phyloP scores from a whole-genome alignment of 2,113 vertebrate species.

The Cololabis saira region DNA sequence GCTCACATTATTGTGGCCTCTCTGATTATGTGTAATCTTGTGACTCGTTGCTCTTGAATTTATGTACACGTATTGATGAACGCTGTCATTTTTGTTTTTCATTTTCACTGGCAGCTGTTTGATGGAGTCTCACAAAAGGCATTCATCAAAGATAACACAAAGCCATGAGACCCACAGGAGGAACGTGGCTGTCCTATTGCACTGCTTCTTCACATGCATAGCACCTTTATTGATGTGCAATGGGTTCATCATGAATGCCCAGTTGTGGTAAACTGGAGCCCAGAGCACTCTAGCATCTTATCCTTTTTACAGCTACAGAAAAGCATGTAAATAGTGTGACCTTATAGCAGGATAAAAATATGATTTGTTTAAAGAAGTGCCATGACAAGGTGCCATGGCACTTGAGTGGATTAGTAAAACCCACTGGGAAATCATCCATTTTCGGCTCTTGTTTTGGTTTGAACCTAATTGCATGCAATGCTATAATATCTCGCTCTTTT shows the following conservation, averaged over 20 bases:
- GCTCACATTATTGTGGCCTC: conserved; percentile 20
- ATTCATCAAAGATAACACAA: conserved; percentile 39
- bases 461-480: conserved; percentile 64
- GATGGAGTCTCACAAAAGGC: conserved; percentile 32
- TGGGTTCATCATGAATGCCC: conserved; percentile 42
- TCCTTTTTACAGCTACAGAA: conserved; percentile 50
- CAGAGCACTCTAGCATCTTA: conserved; percentile 41
- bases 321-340: conserved; percentile 61
- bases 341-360: conserved; percentile 68
- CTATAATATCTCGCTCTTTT: conserved; percentile 56
- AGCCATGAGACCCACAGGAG: conserved; percentile 26
- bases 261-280: conserved; percentile 36
- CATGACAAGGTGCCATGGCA: conserved; percentile 71
- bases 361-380: conserved; percentile 74
- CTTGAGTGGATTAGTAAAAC: conserved; percentile 72
- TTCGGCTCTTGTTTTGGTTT: conserved; percentile 68
- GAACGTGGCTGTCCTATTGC: conserved; percentile 24
- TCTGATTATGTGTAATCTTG: conserved; percentile 37
- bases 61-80: conserved; percentile 36
- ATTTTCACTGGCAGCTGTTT: conserved; percentile 50
- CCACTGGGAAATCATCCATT: conserved; percentile 75
- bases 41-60: conserved; percentile 21
- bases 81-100: conserved; percentile 39
- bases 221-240: conserved; percentile 36
- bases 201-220: conserved; percentile 22